phyloP scores from a whole-genome alignment of 2,797 vertebrate species.

The Bovichtus variegatus region DNA sequence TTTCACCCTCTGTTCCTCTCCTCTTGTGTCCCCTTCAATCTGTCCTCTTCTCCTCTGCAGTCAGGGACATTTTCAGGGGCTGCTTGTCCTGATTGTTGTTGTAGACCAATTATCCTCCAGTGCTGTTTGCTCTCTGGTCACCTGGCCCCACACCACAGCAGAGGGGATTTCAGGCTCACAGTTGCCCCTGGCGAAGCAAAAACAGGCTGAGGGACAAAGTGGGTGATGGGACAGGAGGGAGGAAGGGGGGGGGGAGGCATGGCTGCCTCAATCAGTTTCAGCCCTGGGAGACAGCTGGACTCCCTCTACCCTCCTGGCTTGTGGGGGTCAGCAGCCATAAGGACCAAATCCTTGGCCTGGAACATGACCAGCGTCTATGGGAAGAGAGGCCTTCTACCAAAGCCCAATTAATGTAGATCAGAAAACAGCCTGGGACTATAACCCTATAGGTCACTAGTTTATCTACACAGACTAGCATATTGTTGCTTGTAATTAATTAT shows the following conservation, averaged over 20 bases:
- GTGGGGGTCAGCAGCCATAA: conserved; percentile 67
- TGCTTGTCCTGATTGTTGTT: conserved; percentile 65
- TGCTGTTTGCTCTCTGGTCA: conserved; percentile 76
- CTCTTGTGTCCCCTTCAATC: conserved; percentile 35
- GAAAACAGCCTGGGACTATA: conserved; percentile 17
- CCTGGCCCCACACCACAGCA: conserved; percentile 70
- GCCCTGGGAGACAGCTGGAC: conserved; percentile 83
- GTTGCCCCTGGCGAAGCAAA: conserved; percentile 74
- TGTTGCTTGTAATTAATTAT: conserved; percentile 6
- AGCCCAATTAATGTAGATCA: conserved; percentile 36
- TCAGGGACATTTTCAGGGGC: conserved; percentile 63
- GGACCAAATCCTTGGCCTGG: conserved; percentile 59
- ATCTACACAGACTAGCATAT: not conserved
- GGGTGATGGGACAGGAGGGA: conserved; percentile 58
- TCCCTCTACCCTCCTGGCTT: conserved; percentile 78
- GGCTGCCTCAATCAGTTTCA: conserved; percentile 58
- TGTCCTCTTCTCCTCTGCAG: conserved; percentile 45
- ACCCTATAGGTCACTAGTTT: not conserved
- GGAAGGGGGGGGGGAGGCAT: conserved; percentile 27
- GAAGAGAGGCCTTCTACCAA: conserved; percentile 13
- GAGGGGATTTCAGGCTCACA: conserved; percentile 74
- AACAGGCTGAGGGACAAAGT: conserved; percentile 72
- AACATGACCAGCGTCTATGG: conserved; percentile 48
- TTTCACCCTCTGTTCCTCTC: conserved; percentile 55
- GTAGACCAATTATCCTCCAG: conserved; percentile 64